These are phyloP conservation scores for Odontocerum albicorne DNA, from an alignment of 2,888 invertebrate species.

Conservation along the genomic window DNA sequence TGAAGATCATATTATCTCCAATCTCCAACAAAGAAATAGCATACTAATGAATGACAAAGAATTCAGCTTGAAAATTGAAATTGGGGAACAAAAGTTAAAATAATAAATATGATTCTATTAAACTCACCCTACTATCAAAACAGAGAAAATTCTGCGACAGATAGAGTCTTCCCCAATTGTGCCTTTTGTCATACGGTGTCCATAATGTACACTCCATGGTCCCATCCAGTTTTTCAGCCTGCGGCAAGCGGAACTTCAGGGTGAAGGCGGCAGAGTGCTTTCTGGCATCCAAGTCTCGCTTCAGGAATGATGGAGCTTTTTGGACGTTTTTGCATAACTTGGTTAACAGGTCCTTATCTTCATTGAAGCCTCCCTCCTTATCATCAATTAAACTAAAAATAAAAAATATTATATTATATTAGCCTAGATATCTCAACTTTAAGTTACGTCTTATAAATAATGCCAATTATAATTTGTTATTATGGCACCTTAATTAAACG, in stretches of 20 bases:
- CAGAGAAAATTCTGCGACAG: conserved; percentile 94
- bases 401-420: background rate
- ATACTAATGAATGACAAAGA: too few species aligned
- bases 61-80: background rate
- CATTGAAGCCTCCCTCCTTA: conserved; percentile 82
- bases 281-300: conserved; percentile 93
- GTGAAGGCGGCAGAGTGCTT: conserved; percentile 92
- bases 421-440: background rate
- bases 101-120: too few species aligned
- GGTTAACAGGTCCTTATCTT: conserved; percentile 81
- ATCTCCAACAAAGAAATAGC: too few species aligned
- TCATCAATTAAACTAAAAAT: conserved; percentile 82
- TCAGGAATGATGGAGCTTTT: conserved; percentile 88
- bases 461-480: too few species aligned
- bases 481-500: too few species aligned
- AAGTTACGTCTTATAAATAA: background rate
- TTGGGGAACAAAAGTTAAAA: background rate
- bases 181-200: conserved; percentile 93
- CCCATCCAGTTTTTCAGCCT: conserved; percentile 91
- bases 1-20: too few species aligned
- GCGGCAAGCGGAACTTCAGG: conserved; percentile 81
- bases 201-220: conserved; percentile 88
- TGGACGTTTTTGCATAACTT: conserved; percentile 87
- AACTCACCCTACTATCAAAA: conserved; percentile 86
- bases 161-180: conserved; percentile 86